Evolutionary conservation across 2,888 invertebrate species (phyloP).

Genomic region (Noctua pronuba): DNA sequence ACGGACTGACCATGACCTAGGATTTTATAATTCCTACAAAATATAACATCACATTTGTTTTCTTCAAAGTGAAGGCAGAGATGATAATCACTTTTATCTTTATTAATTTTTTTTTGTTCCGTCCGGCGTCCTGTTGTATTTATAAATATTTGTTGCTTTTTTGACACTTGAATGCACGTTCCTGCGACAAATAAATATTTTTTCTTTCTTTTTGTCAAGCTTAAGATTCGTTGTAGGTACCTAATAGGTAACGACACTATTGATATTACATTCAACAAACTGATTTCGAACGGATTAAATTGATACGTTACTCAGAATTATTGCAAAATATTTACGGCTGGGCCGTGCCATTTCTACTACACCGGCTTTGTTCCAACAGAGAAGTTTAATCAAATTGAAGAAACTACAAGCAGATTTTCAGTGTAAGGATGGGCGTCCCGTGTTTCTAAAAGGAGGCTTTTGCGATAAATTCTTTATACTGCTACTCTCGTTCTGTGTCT

Average conservation of each 20-base stretch:
- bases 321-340: constrained; percentile 42
- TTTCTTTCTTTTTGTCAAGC: not conserved
- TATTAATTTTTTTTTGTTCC: too few relatives aligned
- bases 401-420: constrained; percentile 74
- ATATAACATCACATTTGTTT: not conserved
- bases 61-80: not conserved
- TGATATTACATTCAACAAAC: constrained; percentile 29
- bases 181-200: too few relatives aligned
- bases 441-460: constrained; percentile 71
- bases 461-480: constrained; percentile 70
- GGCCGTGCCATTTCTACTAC: constrained; percentile 60
- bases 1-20: not conserved
- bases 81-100: not conserved
- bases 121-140: too few relatives aligned
- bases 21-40: not conserved
- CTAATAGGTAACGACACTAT: too few relatives aligned
- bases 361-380: constrained; percentile 33
- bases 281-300: constrained; percentile 39
- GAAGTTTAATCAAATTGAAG: constrained; percentile 60
- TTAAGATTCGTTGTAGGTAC: not conserved
- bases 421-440: constrained; percentile 71
- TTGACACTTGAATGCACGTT: too few relatives aligned
- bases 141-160: too few relatives aligned
- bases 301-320: constrained; percentile 34
- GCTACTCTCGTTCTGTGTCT: constrained; percentile 52